Base-by-base conservation (phyloP, 1,140 invertebrate genomes). In the Pomacea maculata region DNA sequence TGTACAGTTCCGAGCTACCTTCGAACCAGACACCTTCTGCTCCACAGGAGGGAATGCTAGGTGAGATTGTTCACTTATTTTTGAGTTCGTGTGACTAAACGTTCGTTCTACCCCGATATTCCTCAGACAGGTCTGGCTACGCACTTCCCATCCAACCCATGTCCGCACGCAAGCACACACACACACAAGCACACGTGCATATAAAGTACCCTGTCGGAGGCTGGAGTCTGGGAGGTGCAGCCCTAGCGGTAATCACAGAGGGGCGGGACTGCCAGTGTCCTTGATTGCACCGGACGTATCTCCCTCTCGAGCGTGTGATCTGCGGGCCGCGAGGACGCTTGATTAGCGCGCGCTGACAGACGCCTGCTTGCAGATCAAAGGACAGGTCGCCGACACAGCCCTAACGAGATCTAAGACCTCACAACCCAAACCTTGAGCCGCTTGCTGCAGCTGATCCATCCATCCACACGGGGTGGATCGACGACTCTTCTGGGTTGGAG, bases 321-420 rank as follows among this genome's bases (percentile, higher is more conserved):
- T 34, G 29, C 67, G n/a, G 12, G 67, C 67, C 12, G 67, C 67
- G n/a, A 14, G 29, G 29, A 70, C 67, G 67, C 14, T 70, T 70
- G 67, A 70, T 70, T 70, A 65, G 67, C 67, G 67, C 67, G 67
- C 11, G 74, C n/a, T 75, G 74, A 64, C 57, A 76, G n/a, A 76
- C 11, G 55, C 57, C n/a, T 61, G 61, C 55, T 76, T 57, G 17
- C 63, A 55, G 25, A 29, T 76, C 61, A 63, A 29, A 54, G 29
- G 63, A 29, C 55, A 54, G 34, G 7, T 76, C 21, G 55, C 75
- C 34, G 61, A 65, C 75, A 45, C 45, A 17, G 54, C 19, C 67
- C 67, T 63, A 78, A 45, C 57, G 67, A 70, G 67, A 34, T 70
- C 67, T 12, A 34, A 25, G n/a, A 12, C 67, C 4, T 1, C 67